Evolutionary conservation across 2,888 invertebrate species (phyloP).

Genomic region (Eudasyphora cyanicolor): DNA sequence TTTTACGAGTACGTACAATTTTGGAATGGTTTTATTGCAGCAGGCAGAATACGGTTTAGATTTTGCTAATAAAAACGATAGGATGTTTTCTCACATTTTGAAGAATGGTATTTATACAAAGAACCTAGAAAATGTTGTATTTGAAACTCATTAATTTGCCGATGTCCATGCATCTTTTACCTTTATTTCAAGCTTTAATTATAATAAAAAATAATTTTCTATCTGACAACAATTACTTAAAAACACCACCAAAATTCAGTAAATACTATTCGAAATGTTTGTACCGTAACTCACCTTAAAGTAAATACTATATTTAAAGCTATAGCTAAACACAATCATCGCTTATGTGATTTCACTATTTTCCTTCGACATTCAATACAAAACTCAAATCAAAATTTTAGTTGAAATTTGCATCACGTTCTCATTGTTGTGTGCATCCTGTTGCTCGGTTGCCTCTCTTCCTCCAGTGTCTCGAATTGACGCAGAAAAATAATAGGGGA

Average conservation of each 20-base stretch:
- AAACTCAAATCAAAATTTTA: conserved; percentile 18
- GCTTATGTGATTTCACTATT: neutral
- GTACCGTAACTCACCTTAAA: neutral
- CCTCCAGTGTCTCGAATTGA: neutral
- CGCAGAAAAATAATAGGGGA: neutral
- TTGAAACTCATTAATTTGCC: too few relatives aligned
- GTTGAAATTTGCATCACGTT: conserved; percentile 45
- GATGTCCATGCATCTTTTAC: too few relatives aligned
- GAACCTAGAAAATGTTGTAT: too few relatives aligned
- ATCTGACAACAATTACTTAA: neutral
- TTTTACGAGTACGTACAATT: too few relatives aligned
- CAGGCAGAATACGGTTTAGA: too few relatives aligned
- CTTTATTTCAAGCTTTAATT: too few relatives aligned
- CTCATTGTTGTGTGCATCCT: conserved; percentile 37
- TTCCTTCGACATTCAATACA: neutral
- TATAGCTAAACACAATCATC: conserved; percentile 7
- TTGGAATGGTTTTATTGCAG: too few relatives aligned
- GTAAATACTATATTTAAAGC: conserved; percentile 7
- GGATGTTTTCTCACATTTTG: too few relatives aligned
- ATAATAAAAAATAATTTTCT: too few relatives aligned
- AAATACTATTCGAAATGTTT: neutral
- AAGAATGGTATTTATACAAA: too few relatives aligned
- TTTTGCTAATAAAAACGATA: too few relatives aligned
- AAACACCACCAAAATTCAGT: neutral
- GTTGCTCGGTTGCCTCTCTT: conserved; percentile 23